Conservation (phyloP, 2,113 vertebrate species). For the Dryoscopus gambensis region DNA sequence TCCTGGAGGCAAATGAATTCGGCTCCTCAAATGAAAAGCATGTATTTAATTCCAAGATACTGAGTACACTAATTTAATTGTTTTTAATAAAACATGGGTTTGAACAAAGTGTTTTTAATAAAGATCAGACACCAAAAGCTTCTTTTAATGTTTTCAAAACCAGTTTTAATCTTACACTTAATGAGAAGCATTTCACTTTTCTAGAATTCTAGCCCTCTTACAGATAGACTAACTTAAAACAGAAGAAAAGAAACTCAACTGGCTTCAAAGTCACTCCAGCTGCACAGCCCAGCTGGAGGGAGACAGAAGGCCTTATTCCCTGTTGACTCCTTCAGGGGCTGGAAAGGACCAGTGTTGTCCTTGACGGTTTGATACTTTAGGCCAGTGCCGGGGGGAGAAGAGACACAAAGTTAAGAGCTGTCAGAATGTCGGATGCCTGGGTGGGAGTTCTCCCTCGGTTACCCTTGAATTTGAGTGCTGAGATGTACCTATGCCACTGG, state of each 20-base stretch:
- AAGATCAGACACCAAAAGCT: neutral
- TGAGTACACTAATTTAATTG: neutral
- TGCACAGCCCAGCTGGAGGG: neutral
- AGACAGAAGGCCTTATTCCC: neutral
- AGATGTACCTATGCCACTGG: accelerated
- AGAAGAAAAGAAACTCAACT: neutral
- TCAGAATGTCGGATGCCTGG: neutral
- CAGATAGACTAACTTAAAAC: neutral
- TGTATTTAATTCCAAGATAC: neutral
- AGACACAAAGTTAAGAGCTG: neutral
- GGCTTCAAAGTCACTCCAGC: conserved; percentile 29
- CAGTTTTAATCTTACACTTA: neutral
- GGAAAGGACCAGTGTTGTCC: neutral
- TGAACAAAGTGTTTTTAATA: neutral
- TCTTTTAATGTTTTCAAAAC: neutral
- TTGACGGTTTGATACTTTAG: neutral
- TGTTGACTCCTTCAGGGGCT: neutral
- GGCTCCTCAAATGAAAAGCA: neutral
- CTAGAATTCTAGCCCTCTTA: neutral
- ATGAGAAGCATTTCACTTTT: neutral
- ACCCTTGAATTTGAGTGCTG: accelerated
- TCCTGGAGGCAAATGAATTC: neutral
- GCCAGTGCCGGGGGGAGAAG: neutral
- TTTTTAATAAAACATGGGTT: neutral
- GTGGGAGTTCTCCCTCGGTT: neutral